A percentile compares a stretch with the other conserved stretches of the same genome.
These are phyloP conservation scores for Synergus japonicus DNA, from an alignment of 2,888 invertebrate species.

Conservation along the genomic window DNA sequence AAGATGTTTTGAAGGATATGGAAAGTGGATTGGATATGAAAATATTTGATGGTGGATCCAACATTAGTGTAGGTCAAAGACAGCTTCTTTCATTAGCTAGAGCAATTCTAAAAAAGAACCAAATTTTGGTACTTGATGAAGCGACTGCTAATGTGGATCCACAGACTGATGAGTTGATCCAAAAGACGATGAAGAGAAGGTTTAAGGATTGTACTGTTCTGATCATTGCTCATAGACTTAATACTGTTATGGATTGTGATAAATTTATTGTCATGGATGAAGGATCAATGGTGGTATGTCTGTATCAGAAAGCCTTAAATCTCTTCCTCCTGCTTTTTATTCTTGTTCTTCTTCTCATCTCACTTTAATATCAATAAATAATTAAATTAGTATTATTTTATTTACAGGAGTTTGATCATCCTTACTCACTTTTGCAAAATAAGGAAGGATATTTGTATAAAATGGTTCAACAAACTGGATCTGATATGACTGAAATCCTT, in stretches of 20 bases:
- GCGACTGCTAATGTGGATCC: constrained; percentile 96
- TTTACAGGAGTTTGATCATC: constrained; percentile 85
- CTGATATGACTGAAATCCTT: constrained; percentile 72
- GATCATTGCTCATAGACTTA: constrained; percentile 76
- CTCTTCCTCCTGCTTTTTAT: too few relatives aligned
- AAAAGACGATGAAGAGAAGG: constrained; percentile 65
- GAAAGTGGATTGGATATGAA: constrained; percentile 81
- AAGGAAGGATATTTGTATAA: constrained; percentile 82
- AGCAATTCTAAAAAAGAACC: constrained; percentile 91
- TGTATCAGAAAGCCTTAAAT: too few relatives aligned
- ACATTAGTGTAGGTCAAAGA: constrained; percentile 94
- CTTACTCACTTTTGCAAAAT: constrained; percentile 81
- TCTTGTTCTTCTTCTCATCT: too few relatives aligned
- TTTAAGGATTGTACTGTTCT: constrained; percentile 43
- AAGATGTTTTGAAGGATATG: constrained; percentile 81
- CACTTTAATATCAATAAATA: too few relatives aligned
- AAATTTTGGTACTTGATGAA: constrained; percentile 92
- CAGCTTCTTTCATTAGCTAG: constrained; percentile 93
- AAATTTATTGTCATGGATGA: constrained; percentile 82
- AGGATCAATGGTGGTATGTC: constrained; percentile 66
- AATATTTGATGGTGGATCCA: constrained; percentile 87
- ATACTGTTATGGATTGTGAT: constrained; percentile 49
- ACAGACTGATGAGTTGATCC: constrained; percentile 79
- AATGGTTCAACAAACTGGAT: constrained; percentile 85
- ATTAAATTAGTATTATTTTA: background rate